Percentiles rank a stretch among this genome's conserved stretches.
Conservation (phyloP, 2,113 vertebrate species). For the Pachypanchax playfairii region DNA sequence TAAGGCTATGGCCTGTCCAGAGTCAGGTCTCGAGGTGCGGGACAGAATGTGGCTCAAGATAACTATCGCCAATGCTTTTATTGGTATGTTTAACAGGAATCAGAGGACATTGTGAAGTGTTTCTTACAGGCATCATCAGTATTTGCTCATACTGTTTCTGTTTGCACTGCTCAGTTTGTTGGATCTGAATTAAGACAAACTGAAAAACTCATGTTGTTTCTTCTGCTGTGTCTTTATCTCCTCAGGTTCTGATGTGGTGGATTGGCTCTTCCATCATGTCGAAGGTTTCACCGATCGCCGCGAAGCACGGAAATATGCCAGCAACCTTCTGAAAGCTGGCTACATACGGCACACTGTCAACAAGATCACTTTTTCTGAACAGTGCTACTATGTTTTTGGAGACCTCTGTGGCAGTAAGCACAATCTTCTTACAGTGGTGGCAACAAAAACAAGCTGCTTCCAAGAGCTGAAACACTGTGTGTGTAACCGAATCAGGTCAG, state of each 20-base stretch:
- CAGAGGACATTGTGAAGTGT: neutral
- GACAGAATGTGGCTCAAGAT: conserved; percentile 90
- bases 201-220: neutral
- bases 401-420: conserved; percentile 81
- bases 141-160: neutral
- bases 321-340: conserved; percentile 97
- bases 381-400: conserved; percentile 94
- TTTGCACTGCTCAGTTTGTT: neutral
- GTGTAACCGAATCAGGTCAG: neutral
- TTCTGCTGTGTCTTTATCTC: conserved; percentile 1
- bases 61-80: conserved; percentile 81
- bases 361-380: conserved; percentile 99
- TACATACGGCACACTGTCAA: conserved; percentile 98
- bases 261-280: conserved; percentile 98
- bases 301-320: conserved; percentile 96
- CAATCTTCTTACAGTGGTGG: neutral
- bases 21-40: conserved; percentile 95
- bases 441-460: neutral
- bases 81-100: conserved; percentile 60
- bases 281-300: conserved; percentile 96
- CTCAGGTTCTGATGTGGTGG: conserved; percentile 96
- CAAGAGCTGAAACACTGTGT: neutral
- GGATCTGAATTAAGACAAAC: neutral
- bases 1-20: conserved; percentile 97
- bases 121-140: neutral